phyloP scores from a whole-genome alignment of 2,113 vertebrate species.

The Scatophagus argus region DNA sequence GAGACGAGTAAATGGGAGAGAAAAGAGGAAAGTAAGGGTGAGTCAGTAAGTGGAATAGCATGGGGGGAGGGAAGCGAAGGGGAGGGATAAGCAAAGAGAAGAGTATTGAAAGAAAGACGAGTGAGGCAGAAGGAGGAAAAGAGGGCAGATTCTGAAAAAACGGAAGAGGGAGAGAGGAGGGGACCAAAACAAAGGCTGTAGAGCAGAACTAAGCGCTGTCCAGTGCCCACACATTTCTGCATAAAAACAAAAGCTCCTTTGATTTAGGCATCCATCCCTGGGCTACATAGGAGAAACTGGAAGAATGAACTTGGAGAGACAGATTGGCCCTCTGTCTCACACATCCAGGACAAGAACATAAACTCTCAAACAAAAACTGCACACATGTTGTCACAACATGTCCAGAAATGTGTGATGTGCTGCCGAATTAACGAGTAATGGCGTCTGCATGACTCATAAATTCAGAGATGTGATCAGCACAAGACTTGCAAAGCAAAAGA shows the following conservation, averaged over 20 bases:
- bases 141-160: constrained; percentile 12
- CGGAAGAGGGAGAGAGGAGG: constrained; percentile 46
- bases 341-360: constrained; percentile 30
- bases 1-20: constrained; percentile 6
- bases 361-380: constrained; percentile 7
- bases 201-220: constrained; percentile 40
- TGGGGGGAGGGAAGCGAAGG: background rate
- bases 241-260: constrained; percentile 80
- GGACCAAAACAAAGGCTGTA: constrained; percentile 60
- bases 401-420: constrained; percentile 15
- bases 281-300: constrained; percentile 49
- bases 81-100: constrained; percentile 10
- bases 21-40: background rate
- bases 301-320: constrained; percentile 54
- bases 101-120: constrained; percentile 2
- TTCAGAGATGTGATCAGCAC: constrained; percentile 4
- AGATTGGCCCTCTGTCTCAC: constrained; percentile 61
- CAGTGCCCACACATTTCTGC: constrained; percentile 73
- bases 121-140: background rate
- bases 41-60: constrained; percentile 27
- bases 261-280: constrained; percentile 58
- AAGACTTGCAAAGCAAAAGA: background rate
- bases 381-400: constrained; percentile 26
- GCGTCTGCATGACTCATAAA: constrained; percentile 8
- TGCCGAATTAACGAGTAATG: background rate